phyloP scores from a whole-genome alignment of 2,888 invertebrate species.

The Buathra laborator region DNA sequence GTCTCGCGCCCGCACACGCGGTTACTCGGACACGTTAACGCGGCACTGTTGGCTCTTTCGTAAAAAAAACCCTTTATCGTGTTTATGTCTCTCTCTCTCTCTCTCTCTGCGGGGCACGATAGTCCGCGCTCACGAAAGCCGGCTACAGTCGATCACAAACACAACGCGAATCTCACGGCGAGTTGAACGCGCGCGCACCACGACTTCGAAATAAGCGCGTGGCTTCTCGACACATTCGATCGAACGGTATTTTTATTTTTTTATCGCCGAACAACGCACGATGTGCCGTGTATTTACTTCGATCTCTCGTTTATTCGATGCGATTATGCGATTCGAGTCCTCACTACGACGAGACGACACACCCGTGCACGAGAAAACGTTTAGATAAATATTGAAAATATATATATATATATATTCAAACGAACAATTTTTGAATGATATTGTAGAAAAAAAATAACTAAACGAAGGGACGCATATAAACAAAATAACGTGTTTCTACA shows the following conservation, averaged over 20 bases:
- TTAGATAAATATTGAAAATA: slow-evolving; percentile 35
- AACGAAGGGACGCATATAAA: slow-evolving; percentile 40
- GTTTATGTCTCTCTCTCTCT: background rate
- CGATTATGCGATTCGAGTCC: slow-evolving; percentile 4
- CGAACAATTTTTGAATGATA: slow-evolving; percentile 9
- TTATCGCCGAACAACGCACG: slow-evolving; percentile 3
- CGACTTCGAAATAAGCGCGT: slow-evolving; percentile 37
- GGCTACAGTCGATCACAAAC: slow-evolving; percentile 2
- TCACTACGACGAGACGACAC: slow-evolving; percentile 37
- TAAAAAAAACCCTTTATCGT: no score
- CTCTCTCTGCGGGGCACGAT: background rate
- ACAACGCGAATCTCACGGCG: slow-evolving; percentile 15
- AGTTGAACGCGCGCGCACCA: slow-evolving; percentile 37
- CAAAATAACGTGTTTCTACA: slow-evolving; percentile 79
- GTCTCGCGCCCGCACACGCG: slow-evolving; percentile 7
- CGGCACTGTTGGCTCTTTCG: background rate
- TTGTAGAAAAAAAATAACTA: slow-evolving; percentile 70
- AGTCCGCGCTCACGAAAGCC: background rate
- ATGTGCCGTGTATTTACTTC: background rate
- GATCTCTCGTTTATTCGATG: background rate
- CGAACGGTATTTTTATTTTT: background rate
- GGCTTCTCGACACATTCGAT: slow-evolving; percentile 8
- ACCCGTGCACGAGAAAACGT: background rate
- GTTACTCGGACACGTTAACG: background rate
- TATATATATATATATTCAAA: slow-evolving; percentile 26